phyloP scores from a whole-genome alignment of 2,113 vertebrate species.

The Phaethornis superciliosus region DNA sequence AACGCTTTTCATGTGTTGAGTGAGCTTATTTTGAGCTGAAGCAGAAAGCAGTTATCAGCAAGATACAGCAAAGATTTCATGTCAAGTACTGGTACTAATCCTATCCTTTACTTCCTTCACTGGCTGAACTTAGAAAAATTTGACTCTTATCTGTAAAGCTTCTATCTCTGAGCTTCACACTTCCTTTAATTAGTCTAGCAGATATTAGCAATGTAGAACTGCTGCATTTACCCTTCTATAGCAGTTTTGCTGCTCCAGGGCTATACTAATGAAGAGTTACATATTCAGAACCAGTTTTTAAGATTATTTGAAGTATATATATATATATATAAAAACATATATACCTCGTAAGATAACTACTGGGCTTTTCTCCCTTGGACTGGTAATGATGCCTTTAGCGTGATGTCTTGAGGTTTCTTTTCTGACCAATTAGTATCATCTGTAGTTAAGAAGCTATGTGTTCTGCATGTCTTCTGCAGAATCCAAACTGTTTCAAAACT shows the following conservation, averaged over 20 bases:
- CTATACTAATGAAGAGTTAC: background rate
- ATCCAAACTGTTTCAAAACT: background rate
- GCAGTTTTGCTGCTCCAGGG: background rate
- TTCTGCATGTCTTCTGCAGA: background rate
- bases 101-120: background rate
- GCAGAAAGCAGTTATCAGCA: background rate
- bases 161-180: background rate
- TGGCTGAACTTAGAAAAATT: background rate
- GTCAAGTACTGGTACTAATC: background rate
- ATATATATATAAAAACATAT: background rate
- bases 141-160: background rate
- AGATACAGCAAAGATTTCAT: background rate
- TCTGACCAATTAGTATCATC: background rate
- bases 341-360: background rate
- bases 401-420: background rate
- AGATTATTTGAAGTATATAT: background rate
- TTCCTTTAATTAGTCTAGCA: background rate
- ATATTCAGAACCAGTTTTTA: background rate
- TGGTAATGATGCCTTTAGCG: background rate
- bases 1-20: rapidly evolving
- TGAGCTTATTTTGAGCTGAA: background rate
- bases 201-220: background rate
- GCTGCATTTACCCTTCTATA: background rate
- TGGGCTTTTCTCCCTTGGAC: background rate
- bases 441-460: background rate